Evolutionary conservation across 2,113 vertebrate genomes (phyloP), one percentile per base, ranked within the genome.

Genomic region (Serilophus lunatus): DNA sequence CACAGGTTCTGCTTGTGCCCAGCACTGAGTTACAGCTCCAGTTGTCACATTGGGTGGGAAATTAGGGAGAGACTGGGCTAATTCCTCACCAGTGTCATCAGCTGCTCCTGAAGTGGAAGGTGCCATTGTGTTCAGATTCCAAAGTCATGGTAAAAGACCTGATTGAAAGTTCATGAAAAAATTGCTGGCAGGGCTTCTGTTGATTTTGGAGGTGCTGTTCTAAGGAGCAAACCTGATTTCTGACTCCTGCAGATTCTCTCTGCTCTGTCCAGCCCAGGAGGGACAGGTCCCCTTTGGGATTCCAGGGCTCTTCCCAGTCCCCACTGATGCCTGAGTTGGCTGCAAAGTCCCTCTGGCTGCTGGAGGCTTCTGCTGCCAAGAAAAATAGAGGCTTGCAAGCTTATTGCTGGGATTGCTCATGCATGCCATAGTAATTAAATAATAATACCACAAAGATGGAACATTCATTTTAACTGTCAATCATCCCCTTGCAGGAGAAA

Each of bases 341-440:
- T 90, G 93, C 64, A 24, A 80, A 77, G 64, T 75, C 77, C 64
- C 66, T 33, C 57, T 49, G 65, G 76, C 91, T 96, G 92, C 91
- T 84, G 86, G 51, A 63, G 68, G 50, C 60, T 63, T 64, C 79
- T 24, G 35, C 90, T 96, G 97, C 96, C 96, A 97, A 97, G 92
- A 92, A 91, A 94, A 97, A 97, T 54, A 97, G 82, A 90, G 90
- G 77, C 92, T 86, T 84, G 90, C 86, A 79, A 66, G 83, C 88
- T 92, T 78, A 63, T 70, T 81, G 85, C 83, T 81, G 61, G 94
- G 95, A 96, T 96, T 86, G 95, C 96, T 97, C 74, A 59, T 95
- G 96, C 97, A 93, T 97, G 95, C 97, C 95, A 79, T 95, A 90
- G 93, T 97, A 96, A 97, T 97, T 96, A 97, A 97, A 97, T 96